These are phyloP conservation scores for Lithophane leautieri DNA, from an alignment of 2,888 invertebrate species.

Conservation along the genomic window DNA sequence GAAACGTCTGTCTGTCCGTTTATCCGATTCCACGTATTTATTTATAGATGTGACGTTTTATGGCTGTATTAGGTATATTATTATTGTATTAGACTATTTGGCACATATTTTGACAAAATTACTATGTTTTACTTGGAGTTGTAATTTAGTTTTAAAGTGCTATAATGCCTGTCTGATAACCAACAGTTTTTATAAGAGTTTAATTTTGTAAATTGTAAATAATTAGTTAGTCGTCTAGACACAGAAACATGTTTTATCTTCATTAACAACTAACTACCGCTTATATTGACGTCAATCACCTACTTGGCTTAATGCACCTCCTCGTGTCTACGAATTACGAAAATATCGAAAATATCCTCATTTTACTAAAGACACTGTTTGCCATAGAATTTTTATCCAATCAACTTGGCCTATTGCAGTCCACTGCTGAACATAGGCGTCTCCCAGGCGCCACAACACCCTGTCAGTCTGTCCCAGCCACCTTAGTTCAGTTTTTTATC, in stretches of 20 bases:
- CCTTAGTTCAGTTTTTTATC: neutral
- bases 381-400: neutral
- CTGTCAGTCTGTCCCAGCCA: neutral
- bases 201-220: slow-evolving; percentile 3
- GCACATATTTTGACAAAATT: neutral
- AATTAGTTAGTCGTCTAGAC: slow-evolving; percentile 1
- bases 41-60: neutral
- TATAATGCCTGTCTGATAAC: neutral
- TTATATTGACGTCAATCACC: neutral
- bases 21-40: neutral
- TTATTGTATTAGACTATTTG: no score
- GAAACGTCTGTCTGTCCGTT: neutral
- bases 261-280: neutral
- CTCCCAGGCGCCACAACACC: neutral
- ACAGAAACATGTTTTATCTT: slow-evolving; percentile 11
- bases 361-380: neutral
- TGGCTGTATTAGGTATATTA: neutral
- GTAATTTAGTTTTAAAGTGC: neutral
- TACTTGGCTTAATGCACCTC: neutral
- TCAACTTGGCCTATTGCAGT: neutral
- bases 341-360: neutral
- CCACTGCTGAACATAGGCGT: neutral
- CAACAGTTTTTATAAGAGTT: neutral
- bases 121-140: neutral
- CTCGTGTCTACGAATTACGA: neutral